Evolutionary conservation across 1,140 invertebrate species (phyloP), one percentile per base, ranked within the genome.

Genomic region (Drosophila mayri): DNA sequence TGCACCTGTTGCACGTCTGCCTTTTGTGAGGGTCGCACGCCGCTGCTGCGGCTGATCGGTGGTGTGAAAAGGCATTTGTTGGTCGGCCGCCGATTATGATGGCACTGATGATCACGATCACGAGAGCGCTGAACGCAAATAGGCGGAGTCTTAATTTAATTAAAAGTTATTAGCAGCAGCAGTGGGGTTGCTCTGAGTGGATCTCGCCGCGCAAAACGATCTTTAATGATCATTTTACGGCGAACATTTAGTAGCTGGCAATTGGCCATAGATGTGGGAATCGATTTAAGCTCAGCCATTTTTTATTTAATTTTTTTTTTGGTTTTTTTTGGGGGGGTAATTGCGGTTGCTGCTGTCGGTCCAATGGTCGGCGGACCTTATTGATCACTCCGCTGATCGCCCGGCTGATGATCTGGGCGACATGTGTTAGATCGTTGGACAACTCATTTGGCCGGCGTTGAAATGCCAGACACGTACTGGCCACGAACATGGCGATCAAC

Each of bases 111-210:
- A 85, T 81, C 76, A 87, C 66, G 83, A 88, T 80, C 76, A 43
- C 46, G 46, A 61, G 59, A 49, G 52, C 54, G 47, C 41, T 79
- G 76, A 87, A 76, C 83, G 79, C 83, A 82, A 87, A 87, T 80
- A 88, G 84, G 84, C 84, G 85, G 84, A 90, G 84, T 73, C 68
- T 87, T 81, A 90, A 88, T 88, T 88, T 88, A 88, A 88, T 88
- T 88, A 90, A 88, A 88, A 84, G 84, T 84, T 85, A 88, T 88
- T 88, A 88, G 84, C 65, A 55, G 44, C 40, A 65, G 79, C 62
- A 37, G 43, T 62, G 57, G 57, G 44, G 52, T 44, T 60, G 38
- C 12, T 30, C 22, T n/a, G 40, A 57, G 49, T 22, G 6, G 22
- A 46, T n/a, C 46, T 47, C 14, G 46, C 46, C 46, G 46, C 46